Base-by-base conservation (phyloP, 1,140 invertebrate species). In the Chymomyza costata region DNA sequence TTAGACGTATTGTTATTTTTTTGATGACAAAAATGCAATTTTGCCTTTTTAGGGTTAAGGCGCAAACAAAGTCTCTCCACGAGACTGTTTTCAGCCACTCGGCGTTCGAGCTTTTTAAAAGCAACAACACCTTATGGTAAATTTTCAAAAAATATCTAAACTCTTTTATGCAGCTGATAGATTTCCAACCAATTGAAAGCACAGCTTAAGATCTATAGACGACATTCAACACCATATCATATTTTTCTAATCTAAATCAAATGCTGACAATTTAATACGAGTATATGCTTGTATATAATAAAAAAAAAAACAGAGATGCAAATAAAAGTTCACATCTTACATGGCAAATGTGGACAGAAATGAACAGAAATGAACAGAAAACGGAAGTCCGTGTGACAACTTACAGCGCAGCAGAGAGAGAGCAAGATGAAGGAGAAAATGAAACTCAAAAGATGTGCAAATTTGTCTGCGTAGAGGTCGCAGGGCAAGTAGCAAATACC, bases 191-290 rank as follows among this genome's bases (percentile, higher is more conserved):
- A n/a, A n/a, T n/a, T n/a, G n/a, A n/a, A n/a, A n/a, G n/a, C n/a
- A n/a, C n/a, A n/a, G n/a, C n/a, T n/a, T n/a, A n/a, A n/a, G n/a
- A n/a, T n/a, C n/a, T n/a, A n/a, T n/a, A n/a, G n/a, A n/a, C 5
- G 10, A 28, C 25, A 10, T 28, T 28, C 5, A 5, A 28, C 25
- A 10, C 10, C 10, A 28, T 28, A 56, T 73, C 66, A 78, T 76
- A 78, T 80, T 78, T 78, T 80, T 71, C 80, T 80, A 78, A 76
- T 76, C 70, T 76, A 76, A 71, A 76, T 76, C 70, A 76, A 76
- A 68, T 76, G 70, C 59, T 78, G 67, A 78, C 73, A 78, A 73
- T 80, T 78, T 80, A 80, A 80, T 80, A 10, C 25, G 5, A 6
- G 5, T 28, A 28, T 28, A 6, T 5, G 25, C 25, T 5, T 10